These are phyloP conservation scores for Diphyllodes magnificus DNA, from an alignment of 2,113 vertebrate species.

Conservation along the genomic window DNA sequence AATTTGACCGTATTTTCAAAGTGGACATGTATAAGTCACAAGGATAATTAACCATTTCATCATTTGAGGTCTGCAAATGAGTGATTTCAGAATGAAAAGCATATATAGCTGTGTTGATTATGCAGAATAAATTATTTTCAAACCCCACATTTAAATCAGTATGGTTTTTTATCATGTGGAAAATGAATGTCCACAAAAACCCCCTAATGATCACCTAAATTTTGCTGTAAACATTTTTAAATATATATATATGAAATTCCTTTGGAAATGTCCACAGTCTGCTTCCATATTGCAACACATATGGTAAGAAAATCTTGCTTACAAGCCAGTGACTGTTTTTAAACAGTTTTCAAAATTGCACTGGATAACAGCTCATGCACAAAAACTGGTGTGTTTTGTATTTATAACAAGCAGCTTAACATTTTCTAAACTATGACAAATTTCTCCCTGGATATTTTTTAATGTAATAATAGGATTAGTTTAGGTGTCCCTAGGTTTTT, in stretches of 20 bases:
- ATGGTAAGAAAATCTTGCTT: slow-evolving; percentile 35
- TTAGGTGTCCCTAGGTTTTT: not conserved
- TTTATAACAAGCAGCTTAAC: slow-evolving; percentile 16
- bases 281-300: slow-evolving; percentile 22
- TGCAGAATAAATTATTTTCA: not conserved
- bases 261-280: slow-evolving; percentile 6
- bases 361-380: not conserved
- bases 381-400: not conserved
- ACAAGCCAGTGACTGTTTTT: slow-evolving; percentile 17
- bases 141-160: not conserved
- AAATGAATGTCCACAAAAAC: not conserved
- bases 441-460: not conserved
- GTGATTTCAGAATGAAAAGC: not conserved
- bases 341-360: slow-evolving; percentile 17
- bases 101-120: not conserved
- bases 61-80: not conserved
- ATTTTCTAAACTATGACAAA: slow-evolving; percentile 6
- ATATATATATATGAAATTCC: not conserved
- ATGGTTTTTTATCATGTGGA: not conserved
- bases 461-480: not conserved
- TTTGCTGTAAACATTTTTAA: not conserved
- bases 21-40: not conserved
- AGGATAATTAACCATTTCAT: not conserved
- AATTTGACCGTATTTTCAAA: not conserved
- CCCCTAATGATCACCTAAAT: not conserved